Evolutionary conservation across 2,797 vertebrate species (phyloP).

Genomic region (Anguilla anguilla): DNA sequence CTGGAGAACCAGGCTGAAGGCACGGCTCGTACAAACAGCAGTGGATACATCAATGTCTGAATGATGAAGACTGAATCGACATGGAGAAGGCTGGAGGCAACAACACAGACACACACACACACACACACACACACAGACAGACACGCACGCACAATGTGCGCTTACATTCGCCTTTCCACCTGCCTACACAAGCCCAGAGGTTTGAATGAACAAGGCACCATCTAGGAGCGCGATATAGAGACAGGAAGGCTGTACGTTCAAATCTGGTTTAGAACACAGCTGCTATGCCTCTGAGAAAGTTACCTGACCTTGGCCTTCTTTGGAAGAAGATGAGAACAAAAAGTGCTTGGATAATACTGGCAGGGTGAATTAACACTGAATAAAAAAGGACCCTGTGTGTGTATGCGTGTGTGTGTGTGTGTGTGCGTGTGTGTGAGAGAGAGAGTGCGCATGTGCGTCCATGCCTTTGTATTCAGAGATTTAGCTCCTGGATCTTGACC

Average conservation of each 20-base stretch:
- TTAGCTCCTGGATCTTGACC: background rate
- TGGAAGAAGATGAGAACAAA: conserved; percentile 13
- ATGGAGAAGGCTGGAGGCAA: conserved; percentile 15
- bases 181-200: background rate
- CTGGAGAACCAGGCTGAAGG: background rate
- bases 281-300: background rate
- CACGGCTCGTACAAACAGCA: background rate
- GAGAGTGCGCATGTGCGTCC: background rate
- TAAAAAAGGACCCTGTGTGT: conserved; percentile 13
- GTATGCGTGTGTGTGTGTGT: conserved; percentile 10
- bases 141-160: background rate
- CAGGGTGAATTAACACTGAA: background rate
- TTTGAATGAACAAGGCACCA: background rate
- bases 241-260: background rate
- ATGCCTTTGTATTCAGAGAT: background rate
- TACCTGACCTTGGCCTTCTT: background rate
- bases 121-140: background rate
- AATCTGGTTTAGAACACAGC: background rate
- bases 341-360: background rate
- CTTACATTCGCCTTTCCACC: background rate
- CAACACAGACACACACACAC: background rate
- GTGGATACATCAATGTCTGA: background rate
- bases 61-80: background rate
- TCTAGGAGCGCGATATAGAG: background rate
- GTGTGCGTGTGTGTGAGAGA: background rate